phyloP scores from a whole-genome alignment of 2,888 invertebrate genomes.

The Petrolisthes manimaculis region DNA sequence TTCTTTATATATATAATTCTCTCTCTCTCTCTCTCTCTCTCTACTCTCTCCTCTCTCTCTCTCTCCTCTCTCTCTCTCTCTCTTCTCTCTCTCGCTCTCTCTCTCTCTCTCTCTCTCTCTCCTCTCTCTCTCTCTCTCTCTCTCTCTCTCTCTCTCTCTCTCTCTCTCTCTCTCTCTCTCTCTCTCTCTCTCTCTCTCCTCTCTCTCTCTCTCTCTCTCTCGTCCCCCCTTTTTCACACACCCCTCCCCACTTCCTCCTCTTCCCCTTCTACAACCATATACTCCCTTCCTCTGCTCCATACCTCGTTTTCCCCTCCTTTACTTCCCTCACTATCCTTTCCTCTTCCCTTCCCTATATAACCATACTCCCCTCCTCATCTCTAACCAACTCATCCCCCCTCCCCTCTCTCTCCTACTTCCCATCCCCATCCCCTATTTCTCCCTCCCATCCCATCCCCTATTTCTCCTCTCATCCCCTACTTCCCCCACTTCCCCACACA shows the following conservation, averaged over 20 bases:
- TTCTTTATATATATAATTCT: too few species aligned
- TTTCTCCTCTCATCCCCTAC: neutral
- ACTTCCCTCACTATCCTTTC: neutral
- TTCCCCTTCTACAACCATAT: neutral
- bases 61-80: neutral
- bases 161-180: too few species aligned
- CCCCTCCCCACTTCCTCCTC: neutral
- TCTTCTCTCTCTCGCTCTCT: too few species aligned
- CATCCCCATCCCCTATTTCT: neutral
- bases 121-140: neutral
- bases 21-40: neutral
- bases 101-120: too few species aligned
- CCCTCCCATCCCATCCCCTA: neutral
- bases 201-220: conserved; percentile 2
- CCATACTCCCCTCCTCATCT: neutral
- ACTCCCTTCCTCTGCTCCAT: neutral
- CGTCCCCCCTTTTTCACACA: neutral
- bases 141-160: too few species aligned
- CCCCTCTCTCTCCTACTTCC: neutral
- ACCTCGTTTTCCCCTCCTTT: neutral
- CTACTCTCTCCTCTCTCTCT: conserved; percentile 1
- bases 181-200: neutral
- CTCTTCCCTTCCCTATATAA: neutral
- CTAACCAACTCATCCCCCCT: neutral
- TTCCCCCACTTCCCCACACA: neutral